Evolutionary conservation across 2,888 invertebrate genomes (phyloP).

Genomic region (Leuctra nigra): DNA sequence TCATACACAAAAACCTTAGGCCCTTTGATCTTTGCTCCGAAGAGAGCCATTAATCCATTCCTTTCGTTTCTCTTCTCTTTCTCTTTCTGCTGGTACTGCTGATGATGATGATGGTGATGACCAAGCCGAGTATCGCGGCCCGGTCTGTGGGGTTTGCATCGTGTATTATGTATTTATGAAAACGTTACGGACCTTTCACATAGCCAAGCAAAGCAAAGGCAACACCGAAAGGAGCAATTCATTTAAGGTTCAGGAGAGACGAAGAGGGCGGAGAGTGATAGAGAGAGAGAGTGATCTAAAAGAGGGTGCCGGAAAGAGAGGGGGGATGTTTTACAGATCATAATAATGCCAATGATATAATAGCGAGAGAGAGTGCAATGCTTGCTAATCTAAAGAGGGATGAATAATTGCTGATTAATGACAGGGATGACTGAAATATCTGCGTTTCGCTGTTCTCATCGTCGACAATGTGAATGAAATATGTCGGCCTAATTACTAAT

Average conservation of each 20-base stretch:
- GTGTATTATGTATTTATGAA: slow-evolving; percentile 22
- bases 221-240: slow-evolving; percentile 21
- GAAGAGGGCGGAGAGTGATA: slow-evolving; percentile 7
- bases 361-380: too few relatives aligned
- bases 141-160: not conserved
- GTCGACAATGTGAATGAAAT: too few relatives aligned
- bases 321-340: too few relatives aligned
- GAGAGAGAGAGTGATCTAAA: slow-evolving; percentile 11
- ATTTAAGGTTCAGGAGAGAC: slow-evolving; percentile 12
- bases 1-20: slow-evolving; percentile 23
- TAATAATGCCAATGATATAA: too few relatives aligned
- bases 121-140: not conserved
- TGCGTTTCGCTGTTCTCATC: too few relatives aligned
- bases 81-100: too few relatives aligned
- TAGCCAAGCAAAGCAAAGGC: slow-evolving; percentile 5
- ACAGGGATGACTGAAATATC: too few relatives aligned
- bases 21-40: slow-evolving; percentile 42
- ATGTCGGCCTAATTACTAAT: too few relatives aligned
- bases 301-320: slow-evolving; percentile 2
- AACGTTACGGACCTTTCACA: slow-evolving; percentile 20
- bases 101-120: not conserved
- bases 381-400: too few relatives aligned
- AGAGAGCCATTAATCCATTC: slow-evolving; percentile 40
- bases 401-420: too few relatives aligned
- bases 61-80: slow-evolving; percentile 9